Evolutionary conservation across 2,113 vertebrate genomes (phyloP), one percentile per base, ranked within the genome.

Genomic region (Ammospiza caudacuta): DNA sequence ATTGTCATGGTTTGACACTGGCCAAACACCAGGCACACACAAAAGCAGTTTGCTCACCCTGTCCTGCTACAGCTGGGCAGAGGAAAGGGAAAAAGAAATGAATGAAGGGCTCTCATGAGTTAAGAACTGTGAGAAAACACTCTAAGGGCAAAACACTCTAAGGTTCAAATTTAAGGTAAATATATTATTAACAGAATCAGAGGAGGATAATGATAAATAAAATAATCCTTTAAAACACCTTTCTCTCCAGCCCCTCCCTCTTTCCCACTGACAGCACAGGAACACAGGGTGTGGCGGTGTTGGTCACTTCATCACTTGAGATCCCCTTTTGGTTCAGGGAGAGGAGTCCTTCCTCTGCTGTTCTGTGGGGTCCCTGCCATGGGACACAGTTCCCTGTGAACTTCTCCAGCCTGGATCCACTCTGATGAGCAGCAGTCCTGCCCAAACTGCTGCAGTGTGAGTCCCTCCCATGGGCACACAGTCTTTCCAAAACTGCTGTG

Each of bases 341-440:
- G 57, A 62, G 16, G 57, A 62, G 7, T 41, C 35, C 25, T 62
- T 49, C 12, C 27, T 37, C 55, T 49, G n/a, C 43, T 33, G 3
- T 37, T 14, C 47, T 2, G 0, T 51, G 46, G 22, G 11, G n/a
- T 61, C 35, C 57, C 17, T 39, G 2, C 11, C 6, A 31, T 3
- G 5, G 44, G 44, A 49, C 9, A 31, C 57, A 49, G 27, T 31
- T 61, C 73, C 5, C n/a, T 4, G 3, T 24, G 44, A 39, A 11
- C 21, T 39, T 25, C 44, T 76, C 16, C 44, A 61, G 44, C 3
- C 23, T 49, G 47, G 47, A 25, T 49, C 47, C 47, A 49, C 13
- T 49, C 47, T 25, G 23, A 8, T 24, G 23, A 49, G 23, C 23
- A 25, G 47, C 47, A 49, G 47, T 25, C 7, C 23, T 49, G 47